Base-by-base conservation (phyloP, 2,113 vertebrate species). In the Oryzias curvinotus region DNA sequence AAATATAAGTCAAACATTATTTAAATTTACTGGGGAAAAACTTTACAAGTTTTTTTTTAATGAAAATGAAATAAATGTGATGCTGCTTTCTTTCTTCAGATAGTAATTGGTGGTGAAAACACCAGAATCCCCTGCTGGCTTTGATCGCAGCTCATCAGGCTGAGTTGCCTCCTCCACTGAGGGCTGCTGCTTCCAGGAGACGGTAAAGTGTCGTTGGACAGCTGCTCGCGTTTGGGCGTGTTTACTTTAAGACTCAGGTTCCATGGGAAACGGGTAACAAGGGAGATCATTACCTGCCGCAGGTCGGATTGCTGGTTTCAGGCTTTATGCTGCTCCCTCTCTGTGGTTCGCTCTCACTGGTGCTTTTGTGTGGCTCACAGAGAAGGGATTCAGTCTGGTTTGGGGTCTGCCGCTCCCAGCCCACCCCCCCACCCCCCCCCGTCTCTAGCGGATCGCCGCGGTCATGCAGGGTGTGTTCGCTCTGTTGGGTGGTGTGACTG, bases 371-470 rank as follows among this genome's bases (percentile, higher is more conserved):
- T 68, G 56, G 14, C 28, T 82, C 49, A 55, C 85, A 87, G 88
- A 87, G 80, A 71, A 52, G 66, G 66, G 83, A 91, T 89, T 89
- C 82, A 91, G 83, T 81, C 71, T 69, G 79, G 73, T 84, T 90
- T 68, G 77, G 62, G 63, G 71, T 69, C 62, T 46, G 16, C 55
- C 30, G 50, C 81, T 72, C 85, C 88, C 83, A 60, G 75, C 85
- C 81, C 21, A 23, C 21, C 21, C 21, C 21, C 21, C 21, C 21
- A 23, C 21, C 30, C 36, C 36, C 10, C 8, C 78, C 72, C 74
- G n/a, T 71, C 52, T 65, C 58, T 72, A 77, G 62, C 64, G 57
- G 73, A 77, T 23, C 52, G 19, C 73, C n/a, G 55, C 45, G 74
- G 82, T 65, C 68, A 64, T 65, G 14, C 56, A 72, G 80, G 85